phyloP scores from a whole-genome alignment of 2,113 vertebrate genomes.

The Willisornis vidua region DNA sequence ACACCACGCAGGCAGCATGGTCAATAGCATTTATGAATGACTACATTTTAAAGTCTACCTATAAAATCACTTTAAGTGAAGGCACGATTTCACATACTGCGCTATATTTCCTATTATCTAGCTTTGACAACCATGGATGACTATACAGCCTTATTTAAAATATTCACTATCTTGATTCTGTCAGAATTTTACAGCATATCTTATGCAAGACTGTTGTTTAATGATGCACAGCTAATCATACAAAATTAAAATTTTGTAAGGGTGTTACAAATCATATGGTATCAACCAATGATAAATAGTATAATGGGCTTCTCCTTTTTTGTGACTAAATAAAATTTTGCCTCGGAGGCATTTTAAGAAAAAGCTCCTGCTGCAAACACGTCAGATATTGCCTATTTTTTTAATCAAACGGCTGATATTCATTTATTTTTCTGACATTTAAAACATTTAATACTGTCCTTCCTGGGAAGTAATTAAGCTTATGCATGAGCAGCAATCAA shows the following conservation, averaged over 20 bases:
- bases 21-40: conserved; percentile 80
- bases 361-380: conserved; percentile 85
- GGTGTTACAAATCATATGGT: conserved; percentile 92
- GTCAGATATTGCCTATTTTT: conserved; percentile 88
- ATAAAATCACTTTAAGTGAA: conserved; percentile 83
- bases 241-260: conserved; percentile 98
- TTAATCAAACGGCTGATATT: conserved; percentile 93
- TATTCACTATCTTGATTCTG: conserved; percentile 90
- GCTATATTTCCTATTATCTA: conserved; percentile 84
- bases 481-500: conserved; percentile 87
- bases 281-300: conserved; percentile 90
- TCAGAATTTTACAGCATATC: conserved; percentile 86
- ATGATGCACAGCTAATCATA: conserved; percentile 99
- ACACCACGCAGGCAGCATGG: conserved; percentile 67
- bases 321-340: conserved; percentile 94
- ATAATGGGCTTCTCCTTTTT: conserved; percentile 89
- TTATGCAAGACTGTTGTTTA: conserved; percentile 93
- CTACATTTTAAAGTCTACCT: conserved; percentile 81
- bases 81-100: conserved; percentile 75
- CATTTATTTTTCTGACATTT: conserved; percentile 93
- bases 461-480: conserved; percentile 90
- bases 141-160: conserved; percentile 86
- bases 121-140: conserved; percentile 83
- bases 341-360: conserved; percentile 90
- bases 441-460: conserved; percentile 87